Conservation (phyloP, 2,797 vertebrate genomes). For the Peromyscus aztecus region DNA sequence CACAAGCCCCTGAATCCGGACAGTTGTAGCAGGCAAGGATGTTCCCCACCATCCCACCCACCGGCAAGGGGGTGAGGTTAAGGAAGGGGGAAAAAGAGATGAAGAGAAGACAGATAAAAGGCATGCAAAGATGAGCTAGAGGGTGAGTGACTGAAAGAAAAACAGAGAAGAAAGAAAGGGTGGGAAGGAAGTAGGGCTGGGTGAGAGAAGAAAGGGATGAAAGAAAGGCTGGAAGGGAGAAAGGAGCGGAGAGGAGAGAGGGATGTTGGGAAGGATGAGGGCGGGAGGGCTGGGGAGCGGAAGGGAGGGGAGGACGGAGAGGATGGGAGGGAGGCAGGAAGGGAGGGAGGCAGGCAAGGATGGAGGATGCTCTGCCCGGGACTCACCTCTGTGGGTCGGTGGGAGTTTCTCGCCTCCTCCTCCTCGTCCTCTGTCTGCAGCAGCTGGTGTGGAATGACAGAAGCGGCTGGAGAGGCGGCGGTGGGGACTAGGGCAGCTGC, state of each 20-base stretch:
- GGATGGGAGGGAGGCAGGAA: slow-evolving; percentile 73
- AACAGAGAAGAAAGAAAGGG: slow-evolving; percentile 73
- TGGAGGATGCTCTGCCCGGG: slow-evolving; percentile 82
- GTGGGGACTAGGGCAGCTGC: slow-evolving; percentile 68
- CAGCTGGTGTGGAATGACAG: slow-evolving; percentile 64
- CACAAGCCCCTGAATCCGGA: slow-evolving; percentile 73
- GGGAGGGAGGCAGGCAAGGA: slow-evolving; percentile 76
- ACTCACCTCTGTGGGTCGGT: slow-evolving; percentile 88
- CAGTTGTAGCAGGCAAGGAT: slow-evolving; percentile 69
- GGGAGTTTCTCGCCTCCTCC: slow-evolving; percentile 78
- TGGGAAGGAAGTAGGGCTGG: slow-evolving; percentile 71
- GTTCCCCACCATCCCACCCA: slow-evolving; percentile 55
- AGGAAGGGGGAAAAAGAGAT: background rate
- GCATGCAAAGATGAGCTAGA: background rate
- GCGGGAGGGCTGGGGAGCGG: slow-evolving; percentile 63
- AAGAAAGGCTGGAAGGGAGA: slow-evolving; percentile 76
- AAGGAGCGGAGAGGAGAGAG: slow-evolving; percentile 72
- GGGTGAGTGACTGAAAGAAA: slow-evolving; percentile 23
- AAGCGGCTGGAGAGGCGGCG: slow-evolving; percentile 42
- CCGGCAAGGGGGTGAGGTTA: slow-evolving; percentile 34
- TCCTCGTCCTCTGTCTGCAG: slow-evolving; percentile 52
- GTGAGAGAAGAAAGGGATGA: slow-evolving; percentile 73
- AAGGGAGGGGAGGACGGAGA: slow-evolving; percentile 51
- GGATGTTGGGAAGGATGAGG: slow-evolving; percentile 76
- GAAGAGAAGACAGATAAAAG: background rate